A percentile compares a stretch with the other conserved stretches of the same genome.
These are phyloP conservation scores for Cynaeus angustus DNA, from an alignment of 2,888 invertebrate genomes.

Conservation along the genomic window DNA sequence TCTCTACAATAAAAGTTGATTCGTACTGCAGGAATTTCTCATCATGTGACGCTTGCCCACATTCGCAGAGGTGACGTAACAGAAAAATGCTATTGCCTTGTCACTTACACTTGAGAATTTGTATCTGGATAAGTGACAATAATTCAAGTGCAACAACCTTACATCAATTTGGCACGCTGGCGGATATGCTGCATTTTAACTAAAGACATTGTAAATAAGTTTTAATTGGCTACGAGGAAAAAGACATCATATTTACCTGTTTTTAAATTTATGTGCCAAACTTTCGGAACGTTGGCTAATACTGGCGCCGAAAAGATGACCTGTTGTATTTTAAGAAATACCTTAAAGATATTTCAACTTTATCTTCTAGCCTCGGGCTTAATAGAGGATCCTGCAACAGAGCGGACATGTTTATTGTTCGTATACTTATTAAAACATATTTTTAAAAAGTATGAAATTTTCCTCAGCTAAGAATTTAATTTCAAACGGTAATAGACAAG, in stretches of 20 bases:
- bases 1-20: constrained; percentile 50
- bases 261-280: no score
- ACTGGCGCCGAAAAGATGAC: no score
- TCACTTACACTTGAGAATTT: constrained; percentile 5
- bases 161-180: constrained; percentile 4
- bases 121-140: constrained; percentile 22
- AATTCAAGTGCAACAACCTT: constrained; percentile 28
- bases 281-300: no score
- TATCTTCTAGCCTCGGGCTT: no score
- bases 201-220: not conserved
- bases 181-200: not conserved
- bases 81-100: constrained; percentile 21
- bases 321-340: no score
- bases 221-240: not conserved
- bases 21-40: constrained; percentile 35
- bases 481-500: no score
- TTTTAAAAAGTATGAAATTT: no score
- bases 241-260: not conserved
- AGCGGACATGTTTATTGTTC: no score
- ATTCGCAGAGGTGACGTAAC: constrained; percentile 27
- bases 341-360: no score
- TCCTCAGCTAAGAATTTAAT: no score
- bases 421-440: no score
- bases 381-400: no score
- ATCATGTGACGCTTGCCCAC: constrained; percentile 1